Evolutionary conservation across 2,888 invertebrate species (phyloP).

Genomic region (Hyposoter dolosus): DNA sequence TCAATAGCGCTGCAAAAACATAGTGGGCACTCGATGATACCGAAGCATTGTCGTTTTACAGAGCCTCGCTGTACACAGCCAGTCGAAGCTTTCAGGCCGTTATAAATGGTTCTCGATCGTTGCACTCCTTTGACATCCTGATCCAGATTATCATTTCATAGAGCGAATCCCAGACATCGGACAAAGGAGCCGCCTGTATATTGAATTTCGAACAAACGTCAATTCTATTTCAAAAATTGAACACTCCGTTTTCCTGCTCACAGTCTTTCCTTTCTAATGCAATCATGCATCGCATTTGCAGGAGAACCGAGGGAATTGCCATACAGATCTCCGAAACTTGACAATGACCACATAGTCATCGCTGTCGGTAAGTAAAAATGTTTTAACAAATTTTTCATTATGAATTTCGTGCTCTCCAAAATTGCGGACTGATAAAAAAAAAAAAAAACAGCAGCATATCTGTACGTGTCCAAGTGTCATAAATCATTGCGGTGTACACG

Average conservation of each 20-base stretch:
- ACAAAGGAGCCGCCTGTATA: neutral
- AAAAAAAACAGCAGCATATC: neutral
- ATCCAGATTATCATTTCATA: neutral
- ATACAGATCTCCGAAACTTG: too few relatives aligned
- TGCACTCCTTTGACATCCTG: neutral
- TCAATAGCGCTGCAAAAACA: conserved; percentile 20
- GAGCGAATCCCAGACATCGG: neutral
- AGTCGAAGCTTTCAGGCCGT: conserved; percentile 18
- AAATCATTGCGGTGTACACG: conserved; percentile 11
- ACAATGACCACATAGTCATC: too few relatives aligned
- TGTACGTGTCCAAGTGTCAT: conserved; percentile 1
- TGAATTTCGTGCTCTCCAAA: neutral
- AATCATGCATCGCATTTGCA: too few relatives aligned
- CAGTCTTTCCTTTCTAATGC: too few relatives aligned
- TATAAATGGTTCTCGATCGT: conserved; percentile 26
- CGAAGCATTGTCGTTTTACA: conserved; percentile 2
- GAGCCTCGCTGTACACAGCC: conserved; percentile 9
- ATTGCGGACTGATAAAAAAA: neutral
- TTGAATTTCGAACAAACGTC: neutral
- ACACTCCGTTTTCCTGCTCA: too few relatives aligned
- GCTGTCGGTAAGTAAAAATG: neutral
- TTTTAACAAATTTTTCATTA: neutral
- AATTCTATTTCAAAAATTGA: neutral
- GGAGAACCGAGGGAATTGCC: too few relatives aligned
- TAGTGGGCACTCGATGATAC: conserved; percentile 6